Percentiles rank a stretch among this genome's conserved stretches.
Conservation (phyloP, 2,113 vertebrate genomes). For the Agelaius phoeniceus region DNA sequence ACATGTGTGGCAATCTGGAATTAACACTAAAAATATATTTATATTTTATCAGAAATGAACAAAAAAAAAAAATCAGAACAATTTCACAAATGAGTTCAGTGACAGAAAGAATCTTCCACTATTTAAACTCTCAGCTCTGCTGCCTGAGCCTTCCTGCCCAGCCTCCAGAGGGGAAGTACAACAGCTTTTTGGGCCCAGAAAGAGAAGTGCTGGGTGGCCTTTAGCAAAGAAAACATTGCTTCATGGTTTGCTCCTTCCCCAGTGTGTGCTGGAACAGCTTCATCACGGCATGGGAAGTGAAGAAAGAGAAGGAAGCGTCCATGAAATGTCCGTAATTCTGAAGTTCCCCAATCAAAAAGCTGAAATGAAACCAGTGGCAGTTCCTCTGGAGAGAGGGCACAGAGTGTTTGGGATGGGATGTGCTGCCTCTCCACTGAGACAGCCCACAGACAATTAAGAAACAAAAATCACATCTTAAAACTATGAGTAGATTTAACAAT, state of each 20-base stretch:
- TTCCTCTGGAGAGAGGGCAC: conserved; percentile 37
- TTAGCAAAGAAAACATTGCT: not conserved
- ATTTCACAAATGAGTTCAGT: not conserved
- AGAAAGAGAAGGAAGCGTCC: not conserved
- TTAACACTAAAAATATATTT: conserved; percentile 38
- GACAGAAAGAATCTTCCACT: not conserved
- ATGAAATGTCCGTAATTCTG: not conserved
- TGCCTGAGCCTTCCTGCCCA: not conserved
- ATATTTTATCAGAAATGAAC: conserved; percentile 46
- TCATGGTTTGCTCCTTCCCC: not conserved
- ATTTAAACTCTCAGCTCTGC: not conserved
- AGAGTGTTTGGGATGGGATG: conserved; percentile 6
- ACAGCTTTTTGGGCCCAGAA: not conserved
- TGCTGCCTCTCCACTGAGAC: not conserved
- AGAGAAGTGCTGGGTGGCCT: not conserved
- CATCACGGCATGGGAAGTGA: not conserved
- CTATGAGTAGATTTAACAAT: conserved; percentile 54
- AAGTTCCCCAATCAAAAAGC: conserved; percentile 49
- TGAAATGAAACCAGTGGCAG: conserved; percentile 16
- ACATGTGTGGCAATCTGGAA: not conserved
- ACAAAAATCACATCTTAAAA: conserved; percentile 58
- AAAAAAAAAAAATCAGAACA: not conserved
- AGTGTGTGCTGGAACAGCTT: not conserved
- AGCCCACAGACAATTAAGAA: conserved; percentile 3
- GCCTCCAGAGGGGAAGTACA: not conserved